These are phyloP conservation scores for Tribolium castaneum DNA, from an alignment of 1,140 invertebrate species.

Conservation along the genomic window DNA sequence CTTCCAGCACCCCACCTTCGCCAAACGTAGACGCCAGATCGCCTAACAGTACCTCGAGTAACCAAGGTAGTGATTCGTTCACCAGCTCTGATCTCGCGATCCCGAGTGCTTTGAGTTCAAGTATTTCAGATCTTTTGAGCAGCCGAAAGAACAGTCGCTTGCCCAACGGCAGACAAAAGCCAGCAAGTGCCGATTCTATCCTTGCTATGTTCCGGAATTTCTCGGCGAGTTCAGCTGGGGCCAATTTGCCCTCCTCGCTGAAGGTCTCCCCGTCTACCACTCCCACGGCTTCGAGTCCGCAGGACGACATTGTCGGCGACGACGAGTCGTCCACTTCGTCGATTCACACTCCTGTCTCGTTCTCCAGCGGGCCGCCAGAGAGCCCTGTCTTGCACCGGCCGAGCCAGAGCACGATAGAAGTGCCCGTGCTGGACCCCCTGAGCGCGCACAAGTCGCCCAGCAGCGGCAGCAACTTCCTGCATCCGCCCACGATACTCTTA, in stretches of 20 bases:
- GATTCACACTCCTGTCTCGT: constrained; percentile 68
- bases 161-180: constrained; percentile 66
- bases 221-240: constrained; percentile 67
- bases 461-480: constrained; percentile 68
- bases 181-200: constrained; percentile 79
- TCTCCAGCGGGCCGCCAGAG: constrained; percentile 68
- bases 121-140: constrained; percentile 61
- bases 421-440: constrained; percentile 74
- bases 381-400: constrained; percentile 67
- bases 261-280: constrained; percentile 72
- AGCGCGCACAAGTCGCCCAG: constrained; percentile 70
- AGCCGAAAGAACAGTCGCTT: constrained; percentile 48
- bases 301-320: constrained; percentile 73
- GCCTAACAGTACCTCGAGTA: constrained; percentile 73
- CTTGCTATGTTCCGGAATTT: constrained; percentile 79
- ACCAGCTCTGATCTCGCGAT: constrained; percentile 72
- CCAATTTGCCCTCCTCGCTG: constrained; percentile 67
- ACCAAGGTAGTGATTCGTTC: constrained; percentile 77
- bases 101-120: constrained; percentile 60
- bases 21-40: constrained; percentile 69
- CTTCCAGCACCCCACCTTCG: constrained; percentile 66
- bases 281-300: constrained; percentile 75
- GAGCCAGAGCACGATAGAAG: constrained; percentile 67
- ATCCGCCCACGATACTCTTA: constrained; percentile 76
- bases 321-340: constrained; percentile 73